Conservation (phyloP, 2,113 vertebrate species). For the Hypocryptadius cinnamomeus region DNA sequence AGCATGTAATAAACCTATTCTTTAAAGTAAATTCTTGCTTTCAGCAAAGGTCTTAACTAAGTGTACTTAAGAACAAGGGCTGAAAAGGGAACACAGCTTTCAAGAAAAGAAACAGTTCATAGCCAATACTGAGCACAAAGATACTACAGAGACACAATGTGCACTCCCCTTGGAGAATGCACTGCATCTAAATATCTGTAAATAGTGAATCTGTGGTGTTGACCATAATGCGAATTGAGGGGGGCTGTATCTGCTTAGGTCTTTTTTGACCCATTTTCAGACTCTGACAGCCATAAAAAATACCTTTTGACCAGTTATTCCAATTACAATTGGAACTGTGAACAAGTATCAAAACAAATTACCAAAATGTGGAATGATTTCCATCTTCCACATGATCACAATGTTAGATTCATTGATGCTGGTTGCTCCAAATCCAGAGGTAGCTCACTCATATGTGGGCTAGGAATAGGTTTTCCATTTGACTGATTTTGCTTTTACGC, state of each 20-base stretch:
- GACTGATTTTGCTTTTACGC: not conserved
- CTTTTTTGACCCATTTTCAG: not conserved
- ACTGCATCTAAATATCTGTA: not conserved
- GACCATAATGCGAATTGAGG: fast-evolving
- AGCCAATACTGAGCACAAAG: not conserved
- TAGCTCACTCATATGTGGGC: not conserved
- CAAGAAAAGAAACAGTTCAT: not conserved
- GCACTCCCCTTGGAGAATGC: not conserved
- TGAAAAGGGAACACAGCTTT: not conserved
- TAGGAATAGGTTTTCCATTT: not conserved
- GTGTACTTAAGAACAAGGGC: not conserved
- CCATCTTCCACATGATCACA: not conserved
- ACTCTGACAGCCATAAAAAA: not conserved
- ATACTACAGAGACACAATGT: not conserved
- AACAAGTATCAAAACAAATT: not conserved
- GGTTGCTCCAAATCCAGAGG: not conserved
- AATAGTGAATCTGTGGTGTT: not conserved
- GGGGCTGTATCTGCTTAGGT: not conserved
- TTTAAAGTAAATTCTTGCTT: not conserved
- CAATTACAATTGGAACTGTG: not conserved
- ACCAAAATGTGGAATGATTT: not conserved
- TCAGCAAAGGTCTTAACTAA: not conserved
- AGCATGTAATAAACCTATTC: not conserved
- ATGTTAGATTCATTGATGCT: not conserved
- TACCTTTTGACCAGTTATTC: not conserved